Base-by-base conservation (phyloP, 2,888 invertebrate genomes). In the Arge pagana region DNA sequence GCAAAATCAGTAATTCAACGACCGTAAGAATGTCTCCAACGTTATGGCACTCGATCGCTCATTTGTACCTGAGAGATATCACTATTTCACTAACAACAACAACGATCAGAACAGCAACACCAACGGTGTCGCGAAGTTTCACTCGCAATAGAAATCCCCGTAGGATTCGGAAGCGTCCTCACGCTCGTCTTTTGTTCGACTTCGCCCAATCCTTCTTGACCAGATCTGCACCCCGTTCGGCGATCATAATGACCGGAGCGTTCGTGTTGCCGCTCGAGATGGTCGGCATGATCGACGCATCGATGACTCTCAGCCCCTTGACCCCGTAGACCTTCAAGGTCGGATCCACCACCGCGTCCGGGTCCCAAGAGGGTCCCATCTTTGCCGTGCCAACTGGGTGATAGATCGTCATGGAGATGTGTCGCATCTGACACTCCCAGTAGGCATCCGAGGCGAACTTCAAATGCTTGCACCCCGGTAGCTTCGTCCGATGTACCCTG, bases 181-280 rank as follows among this genome's bases (percentile, higher is more conserved):
- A 42, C 31, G 18, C 23, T 56, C 50, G 54, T 58, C 50, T 35
- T 37, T 41, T 48, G 36, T 43, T 62, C 62, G 57, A 41, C 62
- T 77, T 65, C 61, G 85, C 70, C 92, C 92, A 93, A 75, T 92
- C 91, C 74, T 88, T 85, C 75, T 93, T 93, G 52, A 93, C 85
- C 66, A 93, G 79, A 78, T 93, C 93, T 0, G 93, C 83, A 4
- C 91, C 93, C 71, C 93, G 93, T 69, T 94, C 93, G 0, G 86
- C 93, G 23, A 93, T 90, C 93, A 93, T 93, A 42, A 93, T 90
- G n/a, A 88, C 87, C 0, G 93, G 92, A 0, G 93, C 94, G 73
- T 93, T 93, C 1, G 93, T 93, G 68, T 94, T 93, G 5, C 93
- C 93, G 66, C 92, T 91, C 21, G 87, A 87, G 62, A 93, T 90